These are phyloP conservation scores for Phylloscopus trochiloides DNA, from an alignment of 2,113 vertebrate genomes.

Conservation along the genomic window DNA sequence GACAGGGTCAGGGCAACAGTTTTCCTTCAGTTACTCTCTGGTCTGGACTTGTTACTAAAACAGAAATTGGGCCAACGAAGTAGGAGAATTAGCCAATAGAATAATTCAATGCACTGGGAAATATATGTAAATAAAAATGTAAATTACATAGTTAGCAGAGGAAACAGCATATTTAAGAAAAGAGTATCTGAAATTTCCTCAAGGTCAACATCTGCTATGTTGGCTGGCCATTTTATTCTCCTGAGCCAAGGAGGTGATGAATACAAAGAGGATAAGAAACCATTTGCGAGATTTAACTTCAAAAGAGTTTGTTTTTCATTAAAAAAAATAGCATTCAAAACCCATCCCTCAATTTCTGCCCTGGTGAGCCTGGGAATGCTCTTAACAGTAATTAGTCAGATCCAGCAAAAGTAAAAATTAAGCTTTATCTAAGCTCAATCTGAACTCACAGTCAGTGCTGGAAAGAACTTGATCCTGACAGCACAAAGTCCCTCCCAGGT, in stretches of 20 bases:
- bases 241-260: background rate
- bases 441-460: fast-evolving
- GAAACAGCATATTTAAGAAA: background rate
- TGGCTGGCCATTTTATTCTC: background rate
- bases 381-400: background rate
- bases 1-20: background rate
- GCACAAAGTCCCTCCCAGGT: background rate
- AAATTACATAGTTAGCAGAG: background rate
- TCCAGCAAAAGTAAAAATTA: background rate
- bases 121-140: background rate
- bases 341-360: background rate
- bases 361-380: background rate
- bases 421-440: background rate
- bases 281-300: background rate
- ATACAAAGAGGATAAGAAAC: background rate
- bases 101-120: background rate
- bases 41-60: background rate
- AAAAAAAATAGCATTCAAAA: background rate
- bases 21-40: background rate
- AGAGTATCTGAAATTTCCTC: background rate
- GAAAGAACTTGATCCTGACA: background rate
- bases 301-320: background rate
- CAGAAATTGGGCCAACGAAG: background rate
- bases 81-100: background rate
- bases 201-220: background rate